Evolutionary conservation across 2,888 invertebrate genomes (phyloP).

Genomic region (Thecocarcelia acutangulata): DNA sequence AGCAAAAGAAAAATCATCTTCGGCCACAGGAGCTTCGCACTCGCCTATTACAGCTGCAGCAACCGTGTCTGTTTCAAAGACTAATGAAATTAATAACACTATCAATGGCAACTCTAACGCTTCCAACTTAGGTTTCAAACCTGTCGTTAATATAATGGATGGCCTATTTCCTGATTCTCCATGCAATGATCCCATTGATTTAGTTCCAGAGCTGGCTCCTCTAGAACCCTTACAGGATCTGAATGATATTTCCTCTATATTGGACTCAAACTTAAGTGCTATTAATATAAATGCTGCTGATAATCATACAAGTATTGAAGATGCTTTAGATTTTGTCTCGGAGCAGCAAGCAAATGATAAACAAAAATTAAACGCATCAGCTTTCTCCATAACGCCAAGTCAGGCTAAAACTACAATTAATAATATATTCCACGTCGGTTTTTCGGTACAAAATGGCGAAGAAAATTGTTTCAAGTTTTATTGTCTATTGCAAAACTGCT

Average conservation of each 20-base stretch:
- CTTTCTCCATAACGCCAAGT: neutral
- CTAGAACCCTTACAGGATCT: slow-evolving; percentile 71
- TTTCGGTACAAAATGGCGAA: slow-evolving; percentile 59
- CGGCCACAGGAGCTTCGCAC: slow-evolving; percentile 21
- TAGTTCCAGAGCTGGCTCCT: slow-evolving; percentile 70
- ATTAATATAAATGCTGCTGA: slow-evolving; percentile 67
- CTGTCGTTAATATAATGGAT: slow-evolving; percentile 69
- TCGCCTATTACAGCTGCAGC: neutral
- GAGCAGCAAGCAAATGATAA: slow-evolving; percentile 69
- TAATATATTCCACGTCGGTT: slow-evolving; percentile 76
- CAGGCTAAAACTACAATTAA: slow-evolving; percentile 57
- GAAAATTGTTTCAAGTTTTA: slow-evolving; percentile 73
- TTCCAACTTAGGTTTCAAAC: slow-evolving; percentile 60
- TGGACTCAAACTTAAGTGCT: slow-evolving; percentile 70
- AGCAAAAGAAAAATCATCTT: slow-evolving; percentile 36
- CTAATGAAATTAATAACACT: neutral
- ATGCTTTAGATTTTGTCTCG: slow-evolving; percentile 72
- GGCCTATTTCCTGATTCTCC: slow-evolving; percentile 72
- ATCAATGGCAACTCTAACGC: neutral
- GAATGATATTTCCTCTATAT: slow-evolving; percentile 71
- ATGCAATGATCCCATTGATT: slow-evolving; percentile 70
- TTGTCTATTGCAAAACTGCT: slow-evolving; percentile 77
- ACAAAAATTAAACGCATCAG: neutral
- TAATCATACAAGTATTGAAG: slow-evolving; percentile 73
- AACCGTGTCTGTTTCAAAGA: neutral